Base-by-base conservation (phyloP, 2,888 invertebrate genomes). In the Sinelater perroti region DNA sequence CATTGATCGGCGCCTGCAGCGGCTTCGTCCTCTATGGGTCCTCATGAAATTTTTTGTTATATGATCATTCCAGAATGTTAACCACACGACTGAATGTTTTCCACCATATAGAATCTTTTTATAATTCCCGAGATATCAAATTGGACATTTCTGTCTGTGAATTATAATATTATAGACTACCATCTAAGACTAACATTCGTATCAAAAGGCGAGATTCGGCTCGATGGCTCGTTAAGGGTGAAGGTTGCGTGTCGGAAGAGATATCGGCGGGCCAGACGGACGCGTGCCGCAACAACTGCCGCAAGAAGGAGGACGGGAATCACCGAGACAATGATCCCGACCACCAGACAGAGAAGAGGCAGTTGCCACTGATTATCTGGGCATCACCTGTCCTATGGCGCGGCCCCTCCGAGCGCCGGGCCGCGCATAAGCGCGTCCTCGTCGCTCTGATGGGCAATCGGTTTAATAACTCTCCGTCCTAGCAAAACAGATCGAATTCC, bases 221-320 rank as follows among this genome's bases (percentile, higher is more conserved):
- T 35, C 44, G 14, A 42, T 40, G 30, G n/a, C 24, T 53, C 52
- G 46, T n/a, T 55, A 62, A 60, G 61, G 60, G 62, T 56, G 61
- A 53, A 63, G 61, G 61, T 62, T 50, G 61, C 60, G 49, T 61
- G 62, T 62, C 53, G 53, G 44, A 53, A 54, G 58, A 55, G 69
- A 65, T 67, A 69, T 68, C 65, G 66, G 66, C 66, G 57, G 38
- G 65, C 68, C 66, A 68, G 67, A 65, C 72, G 68, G 71, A 70
- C 72, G 72, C 73, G 73, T 72, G 73, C 73, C 72, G 64, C 55
- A 63, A 69, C 72, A 73, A 72, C 72, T 71, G 73, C 70, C 65
- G 67, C 69, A 67, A 72, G 44, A 57, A 72, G 68, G 72, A 72
- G 72, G 72, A 72, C 72, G 67, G 71, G 70, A 67, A 68, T 64